Conservation (phyloP, 2,797 vertebrate genomes). For the Lophius americanus region DNA sequence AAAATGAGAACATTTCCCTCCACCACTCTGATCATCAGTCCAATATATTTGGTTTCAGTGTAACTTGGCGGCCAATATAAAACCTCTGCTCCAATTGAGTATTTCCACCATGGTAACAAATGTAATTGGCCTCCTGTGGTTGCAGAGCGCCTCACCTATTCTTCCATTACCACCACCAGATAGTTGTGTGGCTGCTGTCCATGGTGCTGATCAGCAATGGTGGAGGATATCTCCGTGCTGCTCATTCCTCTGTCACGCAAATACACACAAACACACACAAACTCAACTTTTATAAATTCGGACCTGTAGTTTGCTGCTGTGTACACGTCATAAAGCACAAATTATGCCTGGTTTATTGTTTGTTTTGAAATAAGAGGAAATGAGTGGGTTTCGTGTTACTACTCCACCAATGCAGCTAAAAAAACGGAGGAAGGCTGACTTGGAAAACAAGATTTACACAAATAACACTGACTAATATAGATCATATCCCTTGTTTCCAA, state of each 20-base stretch:
- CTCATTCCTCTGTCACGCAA: conserved; percentile 18
- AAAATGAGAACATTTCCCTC: conserved; percentile 22
- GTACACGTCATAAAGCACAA: not conserved
- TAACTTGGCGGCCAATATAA: conserved; percentile 32
- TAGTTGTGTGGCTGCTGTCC: conserved; percentile 64
- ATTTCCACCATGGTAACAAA: conserved; percentile 60
- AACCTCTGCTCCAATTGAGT: conserved; percentile 40
- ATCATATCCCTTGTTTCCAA: conserved; percentile 44
- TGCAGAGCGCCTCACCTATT: conserved; percentile 50
- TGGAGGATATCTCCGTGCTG: conserved; percentile 49
- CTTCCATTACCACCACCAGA: conserved; percentile 67
- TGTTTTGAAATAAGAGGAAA: not conserved
- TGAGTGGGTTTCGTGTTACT: conserved; percentile 14
- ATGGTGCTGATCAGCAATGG: conserved; percentile 69
- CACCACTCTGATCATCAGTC: conserved; percentile 26
- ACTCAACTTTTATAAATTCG: not conserved
- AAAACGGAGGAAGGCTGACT: not conserved
- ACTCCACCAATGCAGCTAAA: conserved; percentile 17
- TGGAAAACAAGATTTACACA: not conserved
- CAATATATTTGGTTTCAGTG: conserved; percentile 24
- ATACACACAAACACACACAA: not conserved
- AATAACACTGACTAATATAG: conserved; percentile 27
- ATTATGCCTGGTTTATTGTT: not conserved
- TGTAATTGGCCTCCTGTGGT: conserved; percentile 73
- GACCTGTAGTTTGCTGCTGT: not conserved